A percentile compares a stretch with the other conserved stretches of the same genome.
Evolutionary conservation across 2,888 invertebrate genomes (phyloP).

Genomic region (Zygogramma bicolorata): DNA sequence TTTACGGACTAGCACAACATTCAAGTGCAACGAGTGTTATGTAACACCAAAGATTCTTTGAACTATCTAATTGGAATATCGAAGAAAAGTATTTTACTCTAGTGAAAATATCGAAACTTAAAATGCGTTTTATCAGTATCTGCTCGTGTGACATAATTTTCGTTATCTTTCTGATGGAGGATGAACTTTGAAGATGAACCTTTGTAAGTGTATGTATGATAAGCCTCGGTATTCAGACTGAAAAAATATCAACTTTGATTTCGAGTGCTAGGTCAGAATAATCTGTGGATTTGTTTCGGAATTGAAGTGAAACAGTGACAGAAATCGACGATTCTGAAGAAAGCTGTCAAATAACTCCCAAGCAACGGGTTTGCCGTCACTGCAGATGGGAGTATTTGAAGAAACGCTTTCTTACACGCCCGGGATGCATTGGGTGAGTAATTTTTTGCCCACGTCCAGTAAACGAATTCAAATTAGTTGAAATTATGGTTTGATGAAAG

Average conservation of each 20-base stretch:
- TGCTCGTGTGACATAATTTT: slow-evolving; percentile 15
- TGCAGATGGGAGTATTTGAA: slow-evolving; percentile 94
- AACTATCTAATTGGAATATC: not conserved
- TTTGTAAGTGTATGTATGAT: slow-evolving; percentile 24
- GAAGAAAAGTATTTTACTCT: not conserved
- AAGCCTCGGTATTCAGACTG: slow-evolving; percentile 24
- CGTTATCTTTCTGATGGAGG: not conserved
- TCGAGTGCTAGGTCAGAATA: not conserved
- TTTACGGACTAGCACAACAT: slow-evolving; percentile 42
- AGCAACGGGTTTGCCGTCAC: slow-evolving; percentile 65
- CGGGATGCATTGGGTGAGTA: slow-evolving; percentile 91
- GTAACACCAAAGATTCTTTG: slow-evolving; percentile 33
- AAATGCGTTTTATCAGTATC: slow-evolving; percentile 1
- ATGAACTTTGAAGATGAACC: slow-evolving; percentile 8
- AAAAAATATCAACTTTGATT: slow-evolving; percentile 15
- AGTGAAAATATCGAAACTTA: not conserved
- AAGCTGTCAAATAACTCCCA: slow-evolving; percentile 49
- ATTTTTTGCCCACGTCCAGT: not conserved
- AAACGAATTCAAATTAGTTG: too few relatives aligned
- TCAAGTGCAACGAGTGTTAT: slow-evolving; percentile 46
- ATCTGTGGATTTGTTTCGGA: not conserved
- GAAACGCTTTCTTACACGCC: slow-evolving; percentile 82
- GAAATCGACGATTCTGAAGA: slow-evolving; percentile 62
- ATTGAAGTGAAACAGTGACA: slow-evolving; percentile 43
- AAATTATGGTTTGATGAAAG: not conserved